Conservation (phyloP, 2,113 vertebrate genomes). For the Rattus rattus region DNA sequence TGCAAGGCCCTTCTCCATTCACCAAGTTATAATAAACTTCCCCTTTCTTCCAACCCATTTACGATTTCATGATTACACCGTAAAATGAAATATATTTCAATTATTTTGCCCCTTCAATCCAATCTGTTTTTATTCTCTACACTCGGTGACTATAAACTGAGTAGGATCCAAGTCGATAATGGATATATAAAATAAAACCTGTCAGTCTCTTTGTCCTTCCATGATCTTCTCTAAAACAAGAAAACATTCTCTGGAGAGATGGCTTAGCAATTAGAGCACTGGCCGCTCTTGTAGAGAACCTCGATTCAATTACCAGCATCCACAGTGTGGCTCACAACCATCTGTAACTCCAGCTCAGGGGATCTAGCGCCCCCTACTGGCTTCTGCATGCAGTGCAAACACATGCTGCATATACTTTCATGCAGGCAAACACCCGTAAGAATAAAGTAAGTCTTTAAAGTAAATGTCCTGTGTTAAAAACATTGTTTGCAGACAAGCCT, state of each 20-base stretch:
- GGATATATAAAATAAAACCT: background rate
- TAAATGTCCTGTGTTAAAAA: background rate
- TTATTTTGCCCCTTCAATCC: background rate
- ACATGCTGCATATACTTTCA: background rate
- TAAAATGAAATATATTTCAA: constrained; percentile 49
- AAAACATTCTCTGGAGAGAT: background rate
- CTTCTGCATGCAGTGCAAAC: background rate
- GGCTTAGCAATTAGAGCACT: background rate
- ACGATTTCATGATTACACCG: constrained; percentile 23
- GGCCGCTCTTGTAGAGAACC: background rate
- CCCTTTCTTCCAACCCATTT: constrained; percentile 27
- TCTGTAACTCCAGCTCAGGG: background rate
- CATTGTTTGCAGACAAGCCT: background rate
- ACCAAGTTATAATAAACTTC: background rate
- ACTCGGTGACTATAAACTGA: background rate
- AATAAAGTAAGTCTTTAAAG: background rate
- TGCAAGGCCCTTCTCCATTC: background rate
- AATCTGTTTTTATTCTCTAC: constrained; percentile 20
- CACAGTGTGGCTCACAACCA: background rate
- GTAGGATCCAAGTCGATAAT: background rate
- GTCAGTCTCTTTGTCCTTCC: background rate
- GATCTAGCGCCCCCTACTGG: background rate
- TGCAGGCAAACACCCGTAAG: background rate
- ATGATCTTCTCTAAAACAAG: background rate
- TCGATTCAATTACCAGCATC: background rate